Evolutionary conservation across 2,113 vertebrate genomes (phyloP), one percentile per base, ranked within the genome.

Genomic region (Semicossyphus pulcher): DNA sequence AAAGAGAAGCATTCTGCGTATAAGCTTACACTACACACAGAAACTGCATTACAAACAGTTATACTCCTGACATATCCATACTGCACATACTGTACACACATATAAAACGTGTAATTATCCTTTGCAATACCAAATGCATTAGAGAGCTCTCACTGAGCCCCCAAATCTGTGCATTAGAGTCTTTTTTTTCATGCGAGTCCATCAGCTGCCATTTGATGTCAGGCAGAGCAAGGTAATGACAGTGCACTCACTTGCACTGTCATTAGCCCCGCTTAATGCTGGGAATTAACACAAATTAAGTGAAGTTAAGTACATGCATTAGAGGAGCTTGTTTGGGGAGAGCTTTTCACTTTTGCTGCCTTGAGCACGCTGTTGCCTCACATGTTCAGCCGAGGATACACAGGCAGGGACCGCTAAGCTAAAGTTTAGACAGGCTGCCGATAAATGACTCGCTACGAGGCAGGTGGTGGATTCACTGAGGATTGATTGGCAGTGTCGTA

Each of bases 261-360:
- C 89, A 90, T 91, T 91, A 91, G 86, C 86, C 86, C 63, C 56
- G 88, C 84, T 90, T 88, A 91, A 87, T 90, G 86, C 86, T 71
- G 78, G 88, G 88, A 90, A 89, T 91, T 92, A 93, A 92, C 87
- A 90, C 90, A 92, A 92, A 92, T 93, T 90, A 92, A 92, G 86
- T 89, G 73, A 89, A 87, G 91, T 89, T 90, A 91, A 92, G 88
- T 88, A 91, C 91, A 90, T 88, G 88, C 91, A 93, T 93, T 92
- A 93, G 87, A 87, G 86, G 76, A 79, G 87, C 86, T 86, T 84
- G 87, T 89, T 91, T 85, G 79, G 45, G 79, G 53, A 80, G 76
- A 89, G 88, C 78, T 87, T 90, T 90, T 85, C 69, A 72, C 77
- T 89, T 81, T 81, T 48, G 60, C 72, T 54, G 64, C 26, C 21